Evolutionary conservation across 2,888 invertebrate species (phyloP).

Genomic region (Nudaria mundana): DNA sequence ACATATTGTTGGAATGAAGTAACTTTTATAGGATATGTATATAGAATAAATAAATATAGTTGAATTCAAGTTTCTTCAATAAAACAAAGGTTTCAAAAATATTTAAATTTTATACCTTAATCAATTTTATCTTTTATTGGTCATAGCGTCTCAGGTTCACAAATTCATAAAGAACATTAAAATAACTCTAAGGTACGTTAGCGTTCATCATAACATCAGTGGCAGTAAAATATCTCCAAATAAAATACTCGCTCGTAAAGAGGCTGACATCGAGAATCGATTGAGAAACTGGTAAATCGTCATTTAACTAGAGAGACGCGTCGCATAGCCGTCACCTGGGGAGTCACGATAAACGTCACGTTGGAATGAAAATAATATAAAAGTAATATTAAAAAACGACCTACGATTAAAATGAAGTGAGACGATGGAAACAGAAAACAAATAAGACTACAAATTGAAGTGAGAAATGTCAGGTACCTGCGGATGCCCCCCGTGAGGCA

Average conservation of each 20-base stretch:
- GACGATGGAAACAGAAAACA: slow-evolving; percentile 64
- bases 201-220: slow-evolving; percentile 74
- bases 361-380: slow-evolving; percentile 73
- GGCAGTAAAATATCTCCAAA: slow-evolving; percentile 74
- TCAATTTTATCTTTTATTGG: slow-evolving; percentile 57
- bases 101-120: slow-evolving; percentile 51
- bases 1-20: background rate
- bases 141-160: slow-evolving; percentile 54
- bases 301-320: slow-evolving; percentile 64
- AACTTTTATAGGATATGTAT: background rate
- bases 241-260: slow-evolving; percentile 75
- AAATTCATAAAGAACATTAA: slow-evolving; percentile 64
- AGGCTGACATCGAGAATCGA: slow-evolving; percentile 70
- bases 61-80: background rate
- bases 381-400: slow-evolving; percentile 63
- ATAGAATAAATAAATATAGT: background rate
- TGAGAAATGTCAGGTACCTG: slow-evolving; percentile 73
- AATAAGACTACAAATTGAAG: slow-evolving; percentile 71
- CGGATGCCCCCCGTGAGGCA: slow-evolving; percentile 62
- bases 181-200: slow-evolving; percentile 60
- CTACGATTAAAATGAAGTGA: slow-evolving; percentile 69
- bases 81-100: slow-evolving; percentile 27
- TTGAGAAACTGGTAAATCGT: slow-evolving; percentile 73
- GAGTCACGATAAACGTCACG: slow-evolving; percentile 76
- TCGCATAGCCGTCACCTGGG: slow-evolving; percentile 62